These are phyloP conservation scores for Oxyteleia sp. DNA, from an alignment of 2,888 invertebrate genomes.

Conservation along the genomic window DNA sequence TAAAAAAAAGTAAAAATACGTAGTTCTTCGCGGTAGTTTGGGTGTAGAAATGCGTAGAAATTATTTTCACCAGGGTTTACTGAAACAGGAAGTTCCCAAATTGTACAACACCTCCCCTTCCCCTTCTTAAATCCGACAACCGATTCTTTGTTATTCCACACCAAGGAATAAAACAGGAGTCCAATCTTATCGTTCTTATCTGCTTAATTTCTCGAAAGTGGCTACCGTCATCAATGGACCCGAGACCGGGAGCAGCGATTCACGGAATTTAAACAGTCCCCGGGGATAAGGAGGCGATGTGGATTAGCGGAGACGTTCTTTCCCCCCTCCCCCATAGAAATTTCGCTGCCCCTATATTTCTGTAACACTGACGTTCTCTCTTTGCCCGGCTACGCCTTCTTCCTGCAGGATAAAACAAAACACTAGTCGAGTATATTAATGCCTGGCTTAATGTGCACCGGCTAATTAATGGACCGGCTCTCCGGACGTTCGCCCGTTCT, in stretches of 20 bases:
- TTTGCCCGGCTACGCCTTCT: conserved; percentile 81
- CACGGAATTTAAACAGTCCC: conserved; percentile 87
- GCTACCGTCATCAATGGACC: conserved; percentile 68
- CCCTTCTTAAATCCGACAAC: no score
- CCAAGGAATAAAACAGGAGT: conserved; percentile 42
- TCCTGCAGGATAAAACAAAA: conserved; percentile 88
- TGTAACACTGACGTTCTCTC: conserved; percentile 68
- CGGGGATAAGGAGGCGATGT: conserved; percentile 82
- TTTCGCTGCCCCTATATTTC: conserved; percentile 59
- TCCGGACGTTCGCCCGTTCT: conserved; percentile 81
- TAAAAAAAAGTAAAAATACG: no score
- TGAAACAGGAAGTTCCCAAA: no score
- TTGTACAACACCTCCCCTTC: no score
- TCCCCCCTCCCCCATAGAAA: conserved; percentile 68
- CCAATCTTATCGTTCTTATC: conserved; percentile 81
- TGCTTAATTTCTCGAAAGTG: conserved; percentile 80
- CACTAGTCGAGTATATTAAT: conserved; percentile 87
- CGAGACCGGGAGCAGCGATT: conserved; percentile 80
- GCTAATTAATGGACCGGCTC: conserved; percentile 87
- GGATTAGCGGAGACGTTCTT: conserved; percentile 78
- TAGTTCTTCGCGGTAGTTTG: no score
- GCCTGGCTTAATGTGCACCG: conserved; percentile 87
- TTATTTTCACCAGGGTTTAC: no score
- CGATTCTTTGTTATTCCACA: no score
- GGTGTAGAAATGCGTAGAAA: no score